A percentile compares a stretch with the other conserved stretches of the same genome.
phyloP scores from a whole-genome alignment of 2,113 vertebrate genomes.

The Cathartes aura region DNA sequence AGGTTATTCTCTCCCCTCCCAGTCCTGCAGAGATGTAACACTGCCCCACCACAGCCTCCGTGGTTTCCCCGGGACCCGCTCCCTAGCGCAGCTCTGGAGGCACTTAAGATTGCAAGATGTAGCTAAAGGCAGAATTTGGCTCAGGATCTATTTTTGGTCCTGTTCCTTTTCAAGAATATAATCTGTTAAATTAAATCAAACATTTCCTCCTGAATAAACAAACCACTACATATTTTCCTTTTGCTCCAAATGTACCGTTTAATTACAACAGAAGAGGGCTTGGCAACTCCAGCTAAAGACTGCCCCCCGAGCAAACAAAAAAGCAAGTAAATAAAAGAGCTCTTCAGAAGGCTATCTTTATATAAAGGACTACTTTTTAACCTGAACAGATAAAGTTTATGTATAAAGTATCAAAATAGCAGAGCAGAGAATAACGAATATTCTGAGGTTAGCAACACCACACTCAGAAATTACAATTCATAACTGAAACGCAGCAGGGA shows the following conservation, averaged over 20 bases:
- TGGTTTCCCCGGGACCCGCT: not conserved
- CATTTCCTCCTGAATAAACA: conserved; percentile 8
- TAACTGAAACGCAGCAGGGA: not conserved
- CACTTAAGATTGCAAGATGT: not conserved
- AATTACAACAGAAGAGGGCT: not conserved
- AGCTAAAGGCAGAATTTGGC: not conserved
- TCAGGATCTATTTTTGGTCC: not conserved
- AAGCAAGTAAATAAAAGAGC: not conserved
- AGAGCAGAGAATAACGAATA: not conserved
- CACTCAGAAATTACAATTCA: not conserved
- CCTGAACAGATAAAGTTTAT: not conserved
- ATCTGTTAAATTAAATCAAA: conserved; percentile 15
- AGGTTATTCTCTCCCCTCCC: not conserved
- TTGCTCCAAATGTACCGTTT: not conserved
- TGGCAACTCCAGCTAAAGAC: not conserved
- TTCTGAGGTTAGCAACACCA: not conserved
- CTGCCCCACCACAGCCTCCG: not conserved
- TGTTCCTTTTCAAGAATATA: not conserved
- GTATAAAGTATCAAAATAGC: not conserved
- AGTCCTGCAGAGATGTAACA: not conserved
- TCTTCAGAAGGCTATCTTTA: not conserved
- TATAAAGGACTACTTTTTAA: not conserved
- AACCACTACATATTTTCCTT: not conserved
- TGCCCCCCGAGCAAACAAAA: not conserved
- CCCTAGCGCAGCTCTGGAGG: accelerated